A percentile compares a stretch with the other conserved stretches of the same genome.
Evolutionary conservation across 2,797 vertebrate genomes (phyloP).

Genomic region (Paramormyrops hopkinsi): DNA sequence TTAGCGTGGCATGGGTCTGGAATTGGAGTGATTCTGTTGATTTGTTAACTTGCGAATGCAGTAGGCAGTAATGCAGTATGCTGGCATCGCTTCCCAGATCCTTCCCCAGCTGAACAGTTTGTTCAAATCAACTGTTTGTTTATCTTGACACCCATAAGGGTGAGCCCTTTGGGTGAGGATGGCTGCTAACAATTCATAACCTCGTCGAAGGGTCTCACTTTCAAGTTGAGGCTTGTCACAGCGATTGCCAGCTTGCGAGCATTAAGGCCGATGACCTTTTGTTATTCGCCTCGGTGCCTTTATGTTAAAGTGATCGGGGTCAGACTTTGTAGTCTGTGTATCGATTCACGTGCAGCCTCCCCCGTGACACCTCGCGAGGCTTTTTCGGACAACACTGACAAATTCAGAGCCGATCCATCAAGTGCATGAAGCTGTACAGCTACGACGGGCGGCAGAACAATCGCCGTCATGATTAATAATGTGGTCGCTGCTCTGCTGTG

Average conservation of each 20-base stretch:
- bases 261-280: neutral
- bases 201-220: neutral
- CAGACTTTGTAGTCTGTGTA: neutral
- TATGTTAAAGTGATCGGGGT: neutral
- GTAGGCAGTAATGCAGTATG: neutral
- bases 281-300: neutral
- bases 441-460: neutral
- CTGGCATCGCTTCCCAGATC: neutral
- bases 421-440: neutral
- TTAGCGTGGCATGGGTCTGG: neutral
- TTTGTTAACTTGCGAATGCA: neutral
- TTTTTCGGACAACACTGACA: neutral
- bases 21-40: neutral
- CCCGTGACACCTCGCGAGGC: neutral
- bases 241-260: neutral
- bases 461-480: constrained; percentile 22
- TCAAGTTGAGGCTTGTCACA: neutral
- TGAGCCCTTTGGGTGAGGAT: neutral
- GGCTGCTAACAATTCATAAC: neutral
- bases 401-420: constrained; percentile 8
- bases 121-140: neutral
- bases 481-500: neutral
- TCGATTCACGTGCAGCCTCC: neutral
- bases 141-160: neutral
- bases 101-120: neutral